Conservation (phyloP, 1,140 invertebrate genomes). For the Leptopilina boulardi region DNA sequence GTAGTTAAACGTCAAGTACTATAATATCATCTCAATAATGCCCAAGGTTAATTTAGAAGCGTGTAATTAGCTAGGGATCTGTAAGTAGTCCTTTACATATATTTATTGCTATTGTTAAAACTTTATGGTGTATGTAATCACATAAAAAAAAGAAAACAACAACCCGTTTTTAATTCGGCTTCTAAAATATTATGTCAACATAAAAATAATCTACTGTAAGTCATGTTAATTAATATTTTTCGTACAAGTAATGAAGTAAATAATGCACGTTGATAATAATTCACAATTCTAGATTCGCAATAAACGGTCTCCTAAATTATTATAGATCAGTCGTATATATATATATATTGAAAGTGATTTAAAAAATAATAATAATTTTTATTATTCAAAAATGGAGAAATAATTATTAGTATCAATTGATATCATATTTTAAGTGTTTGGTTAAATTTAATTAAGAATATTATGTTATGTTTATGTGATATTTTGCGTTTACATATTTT, state of each 20-base stretch:
- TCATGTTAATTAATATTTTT: slow-evolving; percentile 27
- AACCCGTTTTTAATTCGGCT: not conserved
- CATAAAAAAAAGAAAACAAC: no score
- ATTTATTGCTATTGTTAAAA: slow-evolving; percentile 25
- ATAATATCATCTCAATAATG: slow-evolving; percentile 18
- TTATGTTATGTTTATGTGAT: slow-evolving; percentile 11
- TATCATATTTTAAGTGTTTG: slow-evolving; percentile 1
- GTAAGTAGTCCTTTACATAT: slow-evolving; percentile 4
- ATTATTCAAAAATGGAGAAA: not conserved
- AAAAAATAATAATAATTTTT: no score
- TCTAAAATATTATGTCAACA: slow-evolving; percentile 20
- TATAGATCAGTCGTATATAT: not conserved
- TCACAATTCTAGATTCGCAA: slow-evolving; percentile 3
- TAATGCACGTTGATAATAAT: slow-evolving; percentile 22
- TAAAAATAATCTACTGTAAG: slow-evolving; percentile 8
- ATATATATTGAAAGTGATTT: slow-evolving; percentile 12
- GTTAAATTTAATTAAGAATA: slow-evolving; percentile 19
- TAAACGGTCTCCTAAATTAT: not conserved
- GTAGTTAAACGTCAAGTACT: slow-evolving; percentile 18
- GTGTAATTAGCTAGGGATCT: slow-evolving; percentile 23
- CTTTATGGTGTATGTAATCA: slow-evolving; percentile 2
- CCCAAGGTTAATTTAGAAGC: slow-evolving; percentile 3
- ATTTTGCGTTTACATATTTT: slow-evolving; percentile 14
- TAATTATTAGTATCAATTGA: not conserved
- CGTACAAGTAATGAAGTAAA: slow-evolving; percentile 22